These are phyloP conservation scores for Vireo griseus DNA, from an alignment of 2,797 vertebrate species.

Conservation along the genomic window DNA sequence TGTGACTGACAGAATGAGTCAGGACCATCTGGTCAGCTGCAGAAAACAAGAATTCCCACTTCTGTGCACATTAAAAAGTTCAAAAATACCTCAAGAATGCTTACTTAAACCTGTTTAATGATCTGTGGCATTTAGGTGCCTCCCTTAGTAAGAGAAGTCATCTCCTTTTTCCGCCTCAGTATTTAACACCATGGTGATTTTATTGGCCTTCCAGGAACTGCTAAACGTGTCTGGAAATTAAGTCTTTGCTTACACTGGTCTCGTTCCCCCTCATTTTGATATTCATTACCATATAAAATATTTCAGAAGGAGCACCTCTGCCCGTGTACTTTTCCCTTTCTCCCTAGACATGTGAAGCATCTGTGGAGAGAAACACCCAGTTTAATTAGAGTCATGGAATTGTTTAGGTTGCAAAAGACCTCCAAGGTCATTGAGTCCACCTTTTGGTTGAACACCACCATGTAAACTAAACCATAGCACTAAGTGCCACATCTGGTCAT, in stretches of 20 bases:
- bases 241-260: not conserved
- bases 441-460: not conserved
- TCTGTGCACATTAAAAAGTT: not conserved
- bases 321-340: not conserved
- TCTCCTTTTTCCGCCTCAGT: not conserved
- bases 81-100: constrained; percentile 1
- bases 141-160: not conserved
- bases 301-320: not conserved
- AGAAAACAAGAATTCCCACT: constrained; percentile 4
- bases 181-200: not conserved
- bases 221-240: not conserved
- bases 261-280: not conserved
- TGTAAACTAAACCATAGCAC: not conserved
- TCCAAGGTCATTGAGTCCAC: not conserved
- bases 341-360: not conserved
- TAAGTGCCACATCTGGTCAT: not conserved
- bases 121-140: not conserved
- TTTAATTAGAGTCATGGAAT: not conserved
- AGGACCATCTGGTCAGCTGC: constrained; percentile 14
- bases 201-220: not conserved
- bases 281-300: not conserved
- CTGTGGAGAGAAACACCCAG: not conserved
- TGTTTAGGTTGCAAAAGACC: not conserved
- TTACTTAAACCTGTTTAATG: not conserved
- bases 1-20: constrained; percentile 27